Conservation (phyloP, 2,888 invertebrate genomes). For the Eurytoma adleriae region DNA sequence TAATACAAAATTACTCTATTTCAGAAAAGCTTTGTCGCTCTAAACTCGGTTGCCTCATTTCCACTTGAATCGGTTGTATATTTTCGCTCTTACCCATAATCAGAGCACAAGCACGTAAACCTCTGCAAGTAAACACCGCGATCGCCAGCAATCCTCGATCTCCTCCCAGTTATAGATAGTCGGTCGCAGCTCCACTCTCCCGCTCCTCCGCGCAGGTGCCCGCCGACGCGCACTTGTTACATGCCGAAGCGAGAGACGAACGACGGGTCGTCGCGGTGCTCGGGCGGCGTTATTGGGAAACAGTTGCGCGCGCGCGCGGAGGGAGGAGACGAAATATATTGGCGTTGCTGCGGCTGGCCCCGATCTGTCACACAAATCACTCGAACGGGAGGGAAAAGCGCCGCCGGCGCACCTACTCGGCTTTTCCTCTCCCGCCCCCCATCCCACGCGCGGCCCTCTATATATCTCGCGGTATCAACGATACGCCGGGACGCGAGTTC, state of each 20-base stretch:
- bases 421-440: conserved; percentile 9
- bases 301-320: conserved; percentile 63
- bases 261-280: background rate
- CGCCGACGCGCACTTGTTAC: background rate
- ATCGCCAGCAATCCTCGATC: no score
- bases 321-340: conserved; percentile 68
- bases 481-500: conserved; percentile 7
- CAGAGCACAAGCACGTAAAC: no score
- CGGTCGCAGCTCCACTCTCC: no score
- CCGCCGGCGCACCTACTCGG: conserved; percentile 48
- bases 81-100: no score
- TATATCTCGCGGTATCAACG: conserved; percentile 56
- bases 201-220: background rate
- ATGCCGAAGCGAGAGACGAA: conserved; percentile 3
- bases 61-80: no score
- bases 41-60: no score
- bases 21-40: no score
- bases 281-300: conserved; percentile 66
- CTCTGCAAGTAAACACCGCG: no score
- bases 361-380: conserved; percentile 74
- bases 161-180: no score
- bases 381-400: conserved; percentile 57
- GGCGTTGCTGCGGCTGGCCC: conserved; percentile 66
- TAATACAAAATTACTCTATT: no score
- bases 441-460: conserved; percentile 45